Base-by-base conservation (phyloP, 2,113 vertebrate species). In the Odocoileus hemionus region DNA sequence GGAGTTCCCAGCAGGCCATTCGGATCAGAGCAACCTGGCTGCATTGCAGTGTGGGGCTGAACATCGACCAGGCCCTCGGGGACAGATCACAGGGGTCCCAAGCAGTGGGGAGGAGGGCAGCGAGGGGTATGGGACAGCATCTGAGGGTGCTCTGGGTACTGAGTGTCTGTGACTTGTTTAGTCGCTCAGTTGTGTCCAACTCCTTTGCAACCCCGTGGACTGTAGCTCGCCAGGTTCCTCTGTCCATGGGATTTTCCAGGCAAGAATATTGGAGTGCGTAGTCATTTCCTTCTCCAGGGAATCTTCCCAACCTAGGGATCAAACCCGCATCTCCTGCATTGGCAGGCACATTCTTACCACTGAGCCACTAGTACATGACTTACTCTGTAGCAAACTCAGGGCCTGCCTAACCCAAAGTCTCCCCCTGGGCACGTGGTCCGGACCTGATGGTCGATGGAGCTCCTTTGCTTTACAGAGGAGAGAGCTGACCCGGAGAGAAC, bases 1-100 rank as follows among this genome's bases (percentile, higher is more conserved):
- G 90, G 89, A 95, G 88, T 94, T 94, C 67, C 39, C 84, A 74
- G 47, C 28, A 61, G 57, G 91, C 70, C 67, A 60, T 86, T 45
- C 10, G 19, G 78, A 30, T 39, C 54, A 83, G 74, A 45, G n/a
- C 25, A 50, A 36, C 80, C 45, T 43, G 50, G 25, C 84, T 30
- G 3, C 13, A 16, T 76, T 15, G 15, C 47, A 54, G 78, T 30
- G 76, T 33, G 26, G 50, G 33, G 52, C 61, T 93, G 70, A 47
- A 58, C 64, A 39, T 19, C 36, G 61, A 43, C 70, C 21, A 2
- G n/a, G 2, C 17, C 86, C 5, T 1, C 1, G 4, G 23, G 13
- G 43, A 45, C 45, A 52, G 21, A 52, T 79, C 19, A 8, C 52
- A 60, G 30, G 64, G 61, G 19, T 36, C 25, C 67, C 23, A 39